Percentiles rank a stretch among this genome's conserved stretches.
Conservation (phyloP, 1,140 invertebrate genomes). For the Macrobrachium rosenbergii region DNA sequence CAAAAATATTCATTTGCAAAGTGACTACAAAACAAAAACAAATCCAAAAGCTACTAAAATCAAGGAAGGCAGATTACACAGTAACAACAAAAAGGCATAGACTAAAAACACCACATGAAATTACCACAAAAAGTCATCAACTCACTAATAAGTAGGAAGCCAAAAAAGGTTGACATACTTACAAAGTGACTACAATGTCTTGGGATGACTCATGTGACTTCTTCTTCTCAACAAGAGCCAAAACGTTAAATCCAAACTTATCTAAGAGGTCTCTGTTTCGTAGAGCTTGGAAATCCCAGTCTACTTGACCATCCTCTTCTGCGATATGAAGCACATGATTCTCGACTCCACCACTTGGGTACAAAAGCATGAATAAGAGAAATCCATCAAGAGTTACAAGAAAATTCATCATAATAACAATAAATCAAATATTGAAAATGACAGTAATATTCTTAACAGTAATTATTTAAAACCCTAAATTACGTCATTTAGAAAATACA, state of each 20-base stretch:
- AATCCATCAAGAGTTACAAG: background rate
- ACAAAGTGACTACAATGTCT: slow-evolving; percentile 66
- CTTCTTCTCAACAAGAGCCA: slow-evolving; percentile 84
- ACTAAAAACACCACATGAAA: background rate
- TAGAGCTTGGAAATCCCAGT: slow-evolving; percentile 91
- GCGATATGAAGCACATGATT: slow-evolving; percentile 91
- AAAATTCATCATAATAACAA: background rate
- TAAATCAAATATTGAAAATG: slow-evolving; percentile 37
- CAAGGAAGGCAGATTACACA: no score
- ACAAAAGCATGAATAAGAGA: background rate
- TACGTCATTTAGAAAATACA: no score
- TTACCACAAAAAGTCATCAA: no score
- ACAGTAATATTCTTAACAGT: no score
- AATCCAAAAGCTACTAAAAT: no score
- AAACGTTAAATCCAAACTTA: slow-evolving; percentile 91
- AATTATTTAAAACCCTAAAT: no score
- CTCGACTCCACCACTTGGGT: slow-evolving; percentile 72
- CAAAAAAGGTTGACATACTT: background rate
- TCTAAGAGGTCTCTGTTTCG: slow-evolving; percentile 88
- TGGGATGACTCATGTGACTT: slow-evolving; percentile 35
- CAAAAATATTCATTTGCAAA: no score
- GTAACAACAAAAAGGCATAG: no score
- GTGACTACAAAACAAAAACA: no score
- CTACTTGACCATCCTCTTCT: slow-evolving; percentile 97
- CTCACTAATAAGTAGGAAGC: background rate